Percentiles rank a stretch among this genome's conserved stretches.
These are phyloP conservation scores for Cygnus atratus DNA, from an alignment of 2,113 vertebrate species.

Conservation along the genomic window DNA sequence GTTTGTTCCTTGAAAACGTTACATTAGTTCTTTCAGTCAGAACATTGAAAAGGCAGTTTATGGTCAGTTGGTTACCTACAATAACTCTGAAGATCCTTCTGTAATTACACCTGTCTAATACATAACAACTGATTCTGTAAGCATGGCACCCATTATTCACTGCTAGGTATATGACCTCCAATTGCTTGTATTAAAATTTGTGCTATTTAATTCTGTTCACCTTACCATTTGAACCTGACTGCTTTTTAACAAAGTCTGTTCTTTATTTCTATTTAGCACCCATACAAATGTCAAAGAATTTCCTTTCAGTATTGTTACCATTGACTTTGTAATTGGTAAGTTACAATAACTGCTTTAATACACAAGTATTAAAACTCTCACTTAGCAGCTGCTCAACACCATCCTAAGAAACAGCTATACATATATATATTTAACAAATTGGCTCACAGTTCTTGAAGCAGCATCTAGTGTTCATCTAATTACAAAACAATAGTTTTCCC, in stretches of 20 bases:
- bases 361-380: not conserved
- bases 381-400: not conserved
- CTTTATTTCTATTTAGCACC: not conserved
- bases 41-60: not conserved
- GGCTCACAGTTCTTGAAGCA: not conserved
- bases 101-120: not conserved
- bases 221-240: not conserved
- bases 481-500: not conserved
- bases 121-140: not conserved
- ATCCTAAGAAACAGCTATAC: not conserved
- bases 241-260: not conserved
- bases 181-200: not conserved
- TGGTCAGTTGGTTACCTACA: not conserved
- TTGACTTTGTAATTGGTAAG: not conserved
- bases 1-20: not conserved
- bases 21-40: not conserved
- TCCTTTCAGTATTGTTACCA: not conserved
- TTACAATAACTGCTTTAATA: not conserved
- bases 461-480: not conserved
- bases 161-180: rapidly evolving
- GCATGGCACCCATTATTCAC: not conserved
- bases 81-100: not conserved
- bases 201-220: not conserved
- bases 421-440: not conserved
- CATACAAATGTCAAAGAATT: not conserved